phyloP scores from a whole-genome alignment of 1,140 invertebrate genomes.

The Drosophila persimilis region DNA sequence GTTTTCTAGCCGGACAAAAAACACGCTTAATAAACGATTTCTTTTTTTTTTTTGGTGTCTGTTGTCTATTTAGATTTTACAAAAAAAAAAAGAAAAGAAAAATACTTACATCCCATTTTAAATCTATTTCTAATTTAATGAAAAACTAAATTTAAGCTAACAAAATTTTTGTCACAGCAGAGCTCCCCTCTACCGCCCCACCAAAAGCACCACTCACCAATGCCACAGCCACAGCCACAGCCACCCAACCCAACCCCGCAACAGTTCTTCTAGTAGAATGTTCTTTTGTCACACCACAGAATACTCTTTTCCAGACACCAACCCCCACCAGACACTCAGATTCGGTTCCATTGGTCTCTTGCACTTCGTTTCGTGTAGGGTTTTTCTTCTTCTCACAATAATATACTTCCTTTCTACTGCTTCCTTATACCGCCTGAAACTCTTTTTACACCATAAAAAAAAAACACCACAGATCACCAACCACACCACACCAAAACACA shows the following conservation, averaged over 20 bases:
- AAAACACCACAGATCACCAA: no score
- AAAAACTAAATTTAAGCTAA: slow-evolving; percentile 72
- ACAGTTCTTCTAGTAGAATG: slow-evolving; percentile 1
- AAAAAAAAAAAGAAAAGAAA: slow-evolving; percentile 2
- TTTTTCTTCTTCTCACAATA: no score
- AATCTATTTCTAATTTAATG: slow-evolving; percentile 43
- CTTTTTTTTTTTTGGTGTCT: slow-evolving; percentile 39
- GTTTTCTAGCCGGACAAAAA: slow-evolving; percentile 20
- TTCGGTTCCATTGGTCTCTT: no score
- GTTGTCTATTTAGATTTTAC: slow-evolving; percentile 35
- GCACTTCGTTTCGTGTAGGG: no score
- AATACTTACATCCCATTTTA: slow-evolving; percentile 9
- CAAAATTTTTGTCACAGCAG: slow-evolving; percentile 66
- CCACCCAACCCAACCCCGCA: slow-evolving; percentile 5
- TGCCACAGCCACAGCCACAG: background rate
- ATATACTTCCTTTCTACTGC: no score
- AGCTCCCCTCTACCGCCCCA: background rate
- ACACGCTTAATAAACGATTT: background rate
- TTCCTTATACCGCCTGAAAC: no score
- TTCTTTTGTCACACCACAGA: no score
- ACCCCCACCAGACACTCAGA: no score
- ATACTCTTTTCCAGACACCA: no score
- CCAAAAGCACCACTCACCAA: background rate
- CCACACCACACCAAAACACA: no score
- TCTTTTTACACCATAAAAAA: no score